phyloP scores from a whole-genome alignment of 2,797 vertebrate genomes.

The Platalea minor region DNA sequence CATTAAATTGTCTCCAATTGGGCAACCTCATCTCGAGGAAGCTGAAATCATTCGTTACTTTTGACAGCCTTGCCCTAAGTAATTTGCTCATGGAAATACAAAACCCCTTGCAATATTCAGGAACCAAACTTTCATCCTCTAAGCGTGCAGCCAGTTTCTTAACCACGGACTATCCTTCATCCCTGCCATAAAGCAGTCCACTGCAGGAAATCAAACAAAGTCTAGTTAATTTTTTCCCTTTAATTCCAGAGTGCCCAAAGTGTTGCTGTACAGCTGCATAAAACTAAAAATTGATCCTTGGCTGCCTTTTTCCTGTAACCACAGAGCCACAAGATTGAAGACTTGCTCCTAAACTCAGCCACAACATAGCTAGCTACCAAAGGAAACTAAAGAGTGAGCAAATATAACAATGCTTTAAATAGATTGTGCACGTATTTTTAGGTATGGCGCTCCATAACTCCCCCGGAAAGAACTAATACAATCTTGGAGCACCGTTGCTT shows the following conservation, averaged over 20 bases:
- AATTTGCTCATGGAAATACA: background rate
- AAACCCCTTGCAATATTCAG: background rate
- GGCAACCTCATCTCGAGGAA: background rate
- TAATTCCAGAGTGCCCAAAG: slow-evolving; percentile 14
- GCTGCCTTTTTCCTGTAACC: slow-evolving; percentile 3
- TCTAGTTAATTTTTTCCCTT: background rate
- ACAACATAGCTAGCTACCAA: background rate
- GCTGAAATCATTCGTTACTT: background rate
- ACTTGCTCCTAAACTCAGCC: background rate
- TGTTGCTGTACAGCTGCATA: background rate
- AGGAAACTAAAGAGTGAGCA: background rate
- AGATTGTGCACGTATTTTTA: background rate
- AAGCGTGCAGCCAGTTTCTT: background rate
- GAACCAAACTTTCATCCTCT: background rate
- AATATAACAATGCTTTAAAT: background rate
- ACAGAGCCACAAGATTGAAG: slow-evolving; percentile 21
- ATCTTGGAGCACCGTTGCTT: background rate
- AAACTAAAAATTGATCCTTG: background rate
- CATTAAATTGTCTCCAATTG: background rate
- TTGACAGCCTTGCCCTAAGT: background rate
- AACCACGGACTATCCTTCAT: background rate
- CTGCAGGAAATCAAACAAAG: slow-evolving; percentile 8
- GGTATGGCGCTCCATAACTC: background rate
- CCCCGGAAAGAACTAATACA: background rate
- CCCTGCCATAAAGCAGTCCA: background rate